Base-by-base conservation (phyloP, 2,113 vertebrate species). In the Cavia aperea region DNA sequence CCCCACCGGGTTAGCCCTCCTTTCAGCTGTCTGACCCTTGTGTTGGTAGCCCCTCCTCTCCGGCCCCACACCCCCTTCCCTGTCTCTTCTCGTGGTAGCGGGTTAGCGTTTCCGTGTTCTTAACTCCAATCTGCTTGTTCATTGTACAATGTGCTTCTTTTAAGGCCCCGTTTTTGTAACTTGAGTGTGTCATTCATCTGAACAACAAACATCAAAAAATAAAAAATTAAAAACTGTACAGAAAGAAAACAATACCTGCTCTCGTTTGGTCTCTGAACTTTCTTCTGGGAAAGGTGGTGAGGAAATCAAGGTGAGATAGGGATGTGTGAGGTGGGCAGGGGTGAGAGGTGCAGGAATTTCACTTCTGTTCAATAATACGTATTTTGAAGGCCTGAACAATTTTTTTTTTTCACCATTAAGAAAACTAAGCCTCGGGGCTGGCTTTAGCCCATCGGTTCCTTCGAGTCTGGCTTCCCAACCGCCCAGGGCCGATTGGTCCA, bases 61-160 rank as follows among this genome's bases (percentile, higher is more conserved):
- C 93, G 81, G 58, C 7, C 93, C 94, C 24, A 1, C 7, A 31
- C 23, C 3, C 86, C 88, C 39, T 36, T 88, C 75, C 96, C 95
- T 68, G 94, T 96, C 96, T 96, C 96, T 97, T 96, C 92, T 96
- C 79, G 96, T 97, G 96, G 96, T 97, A 96, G 96, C 94, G 91
- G 96, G 95, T 96, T 96, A 97, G 96, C 58, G 96, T 96, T 96
- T 97, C 96, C 89, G 96, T 97, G 96, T 97, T 97, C 94, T 96
- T 95, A 95, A 95, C 95, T 96, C 91, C 96, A 95, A 95, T 96
- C 96, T 96, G 96, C 96, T 96, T 96, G 96, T 97, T 97, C 96
- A 96, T 96, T 97, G 96, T 97, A 97, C 93, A 96, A 96, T 97
- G 96, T 97, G 96, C 95, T 97, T 97, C 95, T 97, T 96, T 97